Percentiles rank a stretch among this genome's conserved stretches.
These are phyloP conservation scores for Folsomia manolachei DNA, from an alignment of 2,888 invertebrate genomes.

Conservation along the genomic window DNA sequence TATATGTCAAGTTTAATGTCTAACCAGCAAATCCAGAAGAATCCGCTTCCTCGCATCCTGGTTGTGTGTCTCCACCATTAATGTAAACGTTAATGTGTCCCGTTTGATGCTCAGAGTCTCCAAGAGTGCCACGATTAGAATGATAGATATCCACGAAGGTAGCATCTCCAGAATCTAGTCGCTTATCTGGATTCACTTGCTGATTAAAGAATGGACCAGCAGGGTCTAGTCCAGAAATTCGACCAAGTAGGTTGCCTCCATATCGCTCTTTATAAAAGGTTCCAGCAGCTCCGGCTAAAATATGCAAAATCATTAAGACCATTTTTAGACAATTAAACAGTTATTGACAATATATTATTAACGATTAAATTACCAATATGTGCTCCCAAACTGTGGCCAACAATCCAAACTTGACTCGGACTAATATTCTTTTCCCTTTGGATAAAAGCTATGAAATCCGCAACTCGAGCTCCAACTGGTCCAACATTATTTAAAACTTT, in stretches of 20 bases:
- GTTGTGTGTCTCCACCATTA: slow-evolving; percentile 41
- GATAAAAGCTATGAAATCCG: slow-evolving; percentile 35
- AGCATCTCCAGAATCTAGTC: slow-evolving; percentile 32
- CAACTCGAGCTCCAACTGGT: slow-evolving; percentile 29
- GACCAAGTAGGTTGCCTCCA: neutral
- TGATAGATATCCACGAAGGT: slow-evolving; percentile 40
- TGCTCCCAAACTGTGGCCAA: slow-evolving; percentile 38
- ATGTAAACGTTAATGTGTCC: slow-evolving; percentile 36
- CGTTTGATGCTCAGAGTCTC: slow-evolving; percentile 32
- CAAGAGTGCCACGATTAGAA: slow-evolving; percentile 33
- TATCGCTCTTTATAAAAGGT: neutral
- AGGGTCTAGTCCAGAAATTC: slow-evolving; percentile 36
- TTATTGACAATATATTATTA: neutral
- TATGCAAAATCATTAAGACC: too few species aligned
- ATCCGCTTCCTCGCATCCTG: slow-evolving; percentile 36
- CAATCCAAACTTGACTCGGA: slow-evolving; percentile 28
- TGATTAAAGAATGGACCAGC: slow-evolving; percentile 27
- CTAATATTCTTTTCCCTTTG: slow-evolving; percentile 18
- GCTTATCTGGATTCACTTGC: slow-evolving; percentile 23
- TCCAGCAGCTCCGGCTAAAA: slow-evolving; percentile 26
- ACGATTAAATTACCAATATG: slow-evolving; percentile 27
- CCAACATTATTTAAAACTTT: slow-evolving; percentile 32
- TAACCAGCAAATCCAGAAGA: slow-evolving; percentile 11
- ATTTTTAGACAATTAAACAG: neutral
- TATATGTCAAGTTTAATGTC: neutral